These are phyloP conservation scores for Gymnocheta viridis DNA, from an alignment of 2,888 invertebrate species.

Conservation along the genomic window DNA sequence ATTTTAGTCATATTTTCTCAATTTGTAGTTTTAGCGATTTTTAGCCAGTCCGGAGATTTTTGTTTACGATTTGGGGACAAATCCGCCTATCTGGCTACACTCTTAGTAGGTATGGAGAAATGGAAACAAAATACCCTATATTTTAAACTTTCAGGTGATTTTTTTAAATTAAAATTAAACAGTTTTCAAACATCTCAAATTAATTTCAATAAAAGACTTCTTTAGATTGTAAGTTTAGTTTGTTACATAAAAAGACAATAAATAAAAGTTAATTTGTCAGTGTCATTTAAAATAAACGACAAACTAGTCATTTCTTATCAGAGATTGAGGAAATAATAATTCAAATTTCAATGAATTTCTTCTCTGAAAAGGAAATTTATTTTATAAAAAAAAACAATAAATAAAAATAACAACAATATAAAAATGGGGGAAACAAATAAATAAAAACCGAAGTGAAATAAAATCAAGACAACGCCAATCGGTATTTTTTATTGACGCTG, in stretches of 20 bases:
- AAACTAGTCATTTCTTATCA: background rate
- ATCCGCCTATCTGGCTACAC: too few relatives aligned
- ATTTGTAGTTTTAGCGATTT: too few relatives aligned
- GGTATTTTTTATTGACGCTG: background rate
- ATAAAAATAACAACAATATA: background rate
- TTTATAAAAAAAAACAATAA: background rate
- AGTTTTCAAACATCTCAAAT: too few relatives aligned
- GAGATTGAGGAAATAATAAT: background rate
- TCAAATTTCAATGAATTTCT: background rate
- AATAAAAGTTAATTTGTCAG: background rate
- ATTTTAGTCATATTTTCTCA: too few relatives aligned
- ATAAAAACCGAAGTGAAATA: background rate
- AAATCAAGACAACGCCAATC: background rate
- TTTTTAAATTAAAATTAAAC: too few relatives aligned
- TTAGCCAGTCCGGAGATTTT: too few relatives aligned
- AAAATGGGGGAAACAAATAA: slow-evolving; percentile 1
- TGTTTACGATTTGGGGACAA: too few relatives aligned
- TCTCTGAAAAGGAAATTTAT: background rate
- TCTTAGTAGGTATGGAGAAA: background rate
- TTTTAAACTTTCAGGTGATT: too few relatives aligned
- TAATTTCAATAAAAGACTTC: too few relatives aligned
- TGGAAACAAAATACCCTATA: background rate
- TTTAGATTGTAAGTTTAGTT: too few relatives aligned
- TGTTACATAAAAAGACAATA: background rate
- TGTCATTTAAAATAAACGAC: background rate